Conservation (phyloP, 2,888 invertebrate species). For the Druceiella hillmani region DNA sequence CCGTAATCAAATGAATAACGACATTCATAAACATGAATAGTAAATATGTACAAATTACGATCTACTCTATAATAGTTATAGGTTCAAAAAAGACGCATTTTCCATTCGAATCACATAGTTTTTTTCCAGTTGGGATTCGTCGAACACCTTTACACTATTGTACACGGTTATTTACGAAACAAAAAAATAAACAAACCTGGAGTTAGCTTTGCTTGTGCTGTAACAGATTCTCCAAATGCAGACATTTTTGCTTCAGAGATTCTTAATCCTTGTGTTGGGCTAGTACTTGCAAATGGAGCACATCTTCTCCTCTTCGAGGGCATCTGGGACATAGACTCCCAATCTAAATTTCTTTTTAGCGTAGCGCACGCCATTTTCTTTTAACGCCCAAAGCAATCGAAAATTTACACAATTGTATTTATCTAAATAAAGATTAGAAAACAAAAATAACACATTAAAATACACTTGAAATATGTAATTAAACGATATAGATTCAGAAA, state of each 20-base stretch:
- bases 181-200: conserved; percentile 64
- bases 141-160: too few species aligned
- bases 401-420: too few species aligned
- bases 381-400: conserved; percentile 57
- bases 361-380: conserved; percentile 96
- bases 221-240: conserved; percentile 76
- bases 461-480: too few species aligned
- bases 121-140: too few species aligned
- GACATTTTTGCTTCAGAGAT: conserved; percentile 60
- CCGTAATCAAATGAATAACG: too few species aligned
- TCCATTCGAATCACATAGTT: too few species aligned
- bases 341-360: conserved; percentile 90
- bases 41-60: too few species aligned
- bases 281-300: conserved; percentile 65
- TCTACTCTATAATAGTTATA: too few species aligned
- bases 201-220: conserved; percentile 69
- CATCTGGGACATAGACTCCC: conserved; percentile 87
- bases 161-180: conserved; percentile 3
- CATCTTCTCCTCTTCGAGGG: conserved; percentile 89
- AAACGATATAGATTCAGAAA: too few species aligned
- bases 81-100: too few species aligned
- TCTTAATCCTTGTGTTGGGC: conserved; percentile 50
- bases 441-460: conserved; percentile 29
- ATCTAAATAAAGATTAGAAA: conserved; percentile 24
- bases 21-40: too few species aligned